phyloP scores from a whole-genome alignment of 2,113 vertebrate genomes.

The Solenodon paradoxus region DNA sequence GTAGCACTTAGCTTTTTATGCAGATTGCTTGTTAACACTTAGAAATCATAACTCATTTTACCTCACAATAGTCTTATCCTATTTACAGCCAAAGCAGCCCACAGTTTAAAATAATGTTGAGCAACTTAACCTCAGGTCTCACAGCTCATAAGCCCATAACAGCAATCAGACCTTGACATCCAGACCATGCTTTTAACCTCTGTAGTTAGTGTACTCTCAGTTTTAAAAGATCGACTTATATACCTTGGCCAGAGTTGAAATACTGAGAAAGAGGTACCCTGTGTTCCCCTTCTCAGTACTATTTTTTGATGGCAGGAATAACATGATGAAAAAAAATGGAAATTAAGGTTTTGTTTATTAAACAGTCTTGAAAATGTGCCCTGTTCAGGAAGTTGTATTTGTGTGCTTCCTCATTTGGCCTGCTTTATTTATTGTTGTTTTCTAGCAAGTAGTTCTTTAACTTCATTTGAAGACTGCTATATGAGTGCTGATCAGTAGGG shows the following conservation, averaged over 20 bases:
- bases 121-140: not conserved
- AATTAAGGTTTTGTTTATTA: not conserved
- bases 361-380: not conserved
- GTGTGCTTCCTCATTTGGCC: not conserved
- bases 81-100: not conserved
- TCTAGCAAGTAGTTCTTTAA: not conserved
- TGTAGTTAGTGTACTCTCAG: fast-evolving
- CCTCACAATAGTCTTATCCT: not conserved
- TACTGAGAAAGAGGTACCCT: not conserved
- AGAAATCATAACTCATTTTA: not conserved
- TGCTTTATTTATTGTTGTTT: not conserved
- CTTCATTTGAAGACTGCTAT: not conserved
- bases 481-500: not conserved
- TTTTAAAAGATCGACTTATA: not conserved
- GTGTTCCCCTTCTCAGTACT: not conserved
- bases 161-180: not conserved
- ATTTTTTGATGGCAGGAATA: not conserved
- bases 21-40: not conserved
- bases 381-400: not conserved
- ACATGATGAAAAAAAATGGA: not conserved
- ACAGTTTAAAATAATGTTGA: not conserved
- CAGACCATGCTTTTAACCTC: not conserved
- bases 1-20: not conserved
- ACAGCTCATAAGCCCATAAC: not conserved
- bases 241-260: not conserved